Evolutionary conservation across 2,113 vertebrate species (phyloP), one percentile per base, ranked within the genome.

Genomic region (Echinops telfairi): DNA sequence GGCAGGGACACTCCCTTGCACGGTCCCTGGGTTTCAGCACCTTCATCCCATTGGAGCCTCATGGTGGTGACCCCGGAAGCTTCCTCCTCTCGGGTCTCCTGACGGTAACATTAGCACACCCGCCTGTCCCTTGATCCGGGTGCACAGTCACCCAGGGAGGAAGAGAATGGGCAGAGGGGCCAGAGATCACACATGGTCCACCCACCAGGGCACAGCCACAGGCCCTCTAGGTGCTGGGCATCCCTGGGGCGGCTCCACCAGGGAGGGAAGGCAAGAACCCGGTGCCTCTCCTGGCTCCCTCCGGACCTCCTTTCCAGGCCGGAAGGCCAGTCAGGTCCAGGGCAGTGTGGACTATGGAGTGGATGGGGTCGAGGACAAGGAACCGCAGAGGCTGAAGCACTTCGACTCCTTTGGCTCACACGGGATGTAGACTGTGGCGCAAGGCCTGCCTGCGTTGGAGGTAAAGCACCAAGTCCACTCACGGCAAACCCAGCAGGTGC

Each of bases 401-500:
- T 47, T 68, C 25, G 81, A 53, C n/a, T 38, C 17, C n/a, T 16
- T 1, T 14, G 71, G 10, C 60, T 10, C 29, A 68, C 47, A 58
- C 3, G 89, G 60, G 68, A 62, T n/a, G 25, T 6, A 71, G 47
- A 66, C 27, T 17, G 25, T 60, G n/a, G 77, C 1, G 16, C 19
- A 2, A 33, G 40, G 33, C n/a, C 33, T 19, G 4, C 17, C 73
- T 7, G 10, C 64, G 17, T 57, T 78, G 2, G 1, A 33, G 47
- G 70, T n/a, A 25, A 31, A n/a, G 5, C 33, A 75, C 14, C 9
- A 25, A 1, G n/a, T 9, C 10, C 16, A 22, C 36, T 29, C 19
- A 58, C 27, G n/a, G 17, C 0, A 43, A 20, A 29, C 3, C 2
- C 3, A 0, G 31, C 16, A 11, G 27, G 19, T 0, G 4, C 0